Evolutionary conservation across 2,888 invertebrate genomes (phyloP).

Genomic region (Callyntrura sp.): DNA sequence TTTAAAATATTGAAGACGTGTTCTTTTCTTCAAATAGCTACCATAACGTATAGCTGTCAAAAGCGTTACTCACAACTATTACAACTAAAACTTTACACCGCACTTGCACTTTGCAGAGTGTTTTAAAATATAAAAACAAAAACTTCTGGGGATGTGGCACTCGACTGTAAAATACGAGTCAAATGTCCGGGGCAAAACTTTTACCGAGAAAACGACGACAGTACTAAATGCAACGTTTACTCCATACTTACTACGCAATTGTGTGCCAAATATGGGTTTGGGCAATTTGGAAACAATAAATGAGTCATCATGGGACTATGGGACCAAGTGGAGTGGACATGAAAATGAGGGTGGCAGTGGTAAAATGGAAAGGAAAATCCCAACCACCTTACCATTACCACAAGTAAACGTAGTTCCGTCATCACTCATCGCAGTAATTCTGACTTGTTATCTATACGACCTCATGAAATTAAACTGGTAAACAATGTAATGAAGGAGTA

Average conservation of each 20-base stretch:
- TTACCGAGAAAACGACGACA: constrained; percentile 39
- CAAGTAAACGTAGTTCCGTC: too few relatives aligned
- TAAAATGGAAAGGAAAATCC: constrained; percentile 63
- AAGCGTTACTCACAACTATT: too few relatives aligned
- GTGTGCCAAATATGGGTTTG: constrained; percentile 62
- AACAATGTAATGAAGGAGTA: constrained; percentile 45
- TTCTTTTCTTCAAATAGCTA: too few relatives aligned
- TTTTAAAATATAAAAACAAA: too few relatives aligned
- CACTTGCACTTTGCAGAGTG: too few relatives aligned
- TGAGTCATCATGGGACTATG: constrained; percentile 67
- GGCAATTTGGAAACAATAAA: constrained; percentile 61
- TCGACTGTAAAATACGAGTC: background rate
- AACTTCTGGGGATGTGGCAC: too few relatives aligned
- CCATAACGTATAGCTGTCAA: too few relatives aligned
- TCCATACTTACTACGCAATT: background rate
- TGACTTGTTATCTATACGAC: background rate
- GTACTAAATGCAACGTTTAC: constrained; percentile 21
- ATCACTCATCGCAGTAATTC: constrained; percentile 17
- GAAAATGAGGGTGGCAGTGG: constrained; percentile 42
- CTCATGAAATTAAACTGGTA: background rate
- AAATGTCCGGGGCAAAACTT: background rate
- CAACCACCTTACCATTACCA: too few relatives aligned
- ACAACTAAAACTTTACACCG: too few relatives aligned
- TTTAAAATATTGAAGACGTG: too few relatives aligned
- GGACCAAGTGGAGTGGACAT: constrained; percentile 6